Conservation (phyloP, 2,888 invertebrate species). For the Pogonocherus hispidulus region DNA sequence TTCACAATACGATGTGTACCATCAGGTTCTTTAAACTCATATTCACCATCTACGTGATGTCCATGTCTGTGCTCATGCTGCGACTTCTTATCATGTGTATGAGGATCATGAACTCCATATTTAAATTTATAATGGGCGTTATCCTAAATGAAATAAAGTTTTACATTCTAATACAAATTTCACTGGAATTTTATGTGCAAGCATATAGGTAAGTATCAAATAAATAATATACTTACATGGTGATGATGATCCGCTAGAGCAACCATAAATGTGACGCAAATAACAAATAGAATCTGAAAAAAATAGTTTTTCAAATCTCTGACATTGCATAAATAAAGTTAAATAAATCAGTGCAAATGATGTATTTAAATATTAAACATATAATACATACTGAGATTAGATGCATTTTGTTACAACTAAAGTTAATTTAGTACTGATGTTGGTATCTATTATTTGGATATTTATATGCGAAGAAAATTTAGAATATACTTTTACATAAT, state of each 20-base stretch:
- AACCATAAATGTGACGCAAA: neutral
- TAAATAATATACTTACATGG: neutral
- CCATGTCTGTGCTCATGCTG: constrained; percentile 65
- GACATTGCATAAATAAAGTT: too few species aligned
- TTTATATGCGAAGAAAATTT: constrained; percentile 1
- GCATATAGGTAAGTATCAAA: too few species aligned
- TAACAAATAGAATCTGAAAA: neutral
- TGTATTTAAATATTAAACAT: neutral
- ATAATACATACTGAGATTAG: neutral
- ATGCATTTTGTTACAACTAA: neutral
- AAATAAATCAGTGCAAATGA: too few species aligned
- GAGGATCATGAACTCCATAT: constrained; percentile 65
- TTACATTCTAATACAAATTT: too few species aligned
- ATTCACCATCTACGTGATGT: constrained; percentile 62
- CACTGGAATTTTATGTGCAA: too few species aligned
- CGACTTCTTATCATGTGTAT: constrained; percentile 63
- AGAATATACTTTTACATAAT: neutral
- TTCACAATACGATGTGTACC: constrained; percentile 64
- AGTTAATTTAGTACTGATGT: neutral
- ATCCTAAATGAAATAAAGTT: too few species aligned
- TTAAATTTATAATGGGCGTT: constrained; percentile 62
- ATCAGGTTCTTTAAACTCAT: constrained; percentile 63
- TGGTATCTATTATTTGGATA: neutral
- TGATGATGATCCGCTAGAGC: neutral
- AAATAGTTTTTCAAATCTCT: too few species aligned